These are phyloP conservation scores for Propsilocerus akamusi DNA, from an alignment of 1,140 invertebrate species.

Conservation along the genomic window DNA sequence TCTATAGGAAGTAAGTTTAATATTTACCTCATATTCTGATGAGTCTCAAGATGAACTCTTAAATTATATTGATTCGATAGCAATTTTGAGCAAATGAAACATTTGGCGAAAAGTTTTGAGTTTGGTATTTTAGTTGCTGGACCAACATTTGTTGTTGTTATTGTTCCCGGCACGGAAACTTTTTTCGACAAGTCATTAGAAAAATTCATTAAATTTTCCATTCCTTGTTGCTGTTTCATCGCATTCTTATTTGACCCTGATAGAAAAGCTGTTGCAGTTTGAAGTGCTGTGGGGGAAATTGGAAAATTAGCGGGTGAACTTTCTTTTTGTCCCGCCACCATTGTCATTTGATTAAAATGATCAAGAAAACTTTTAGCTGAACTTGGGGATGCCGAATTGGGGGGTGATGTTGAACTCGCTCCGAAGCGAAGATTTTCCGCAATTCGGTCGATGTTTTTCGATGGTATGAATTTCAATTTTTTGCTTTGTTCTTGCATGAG, in stretches of 20 bases:
- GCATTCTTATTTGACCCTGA: no score
- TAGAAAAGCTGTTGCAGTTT: no score
- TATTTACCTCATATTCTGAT: conserved; percentile 53
- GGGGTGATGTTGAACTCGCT: not conserved
- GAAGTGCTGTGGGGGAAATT: not conserved
- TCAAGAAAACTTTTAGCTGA: not conserved
- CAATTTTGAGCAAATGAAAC: conserved; percentile 68
- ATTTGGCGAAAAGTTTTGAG: conserved; percentile 39
- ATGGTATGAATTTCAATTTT: conserved; percentile 13
- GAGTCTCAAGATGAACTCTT: conserved; percentile 74
- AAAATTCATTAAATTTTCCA: not conserved
- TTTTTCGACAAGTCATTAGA: not conserved
- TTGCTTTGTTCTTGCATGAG: not conserved
- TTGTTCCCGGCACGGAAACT: not conserved
- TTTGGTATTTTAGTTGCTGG: conserved; percentile 20
- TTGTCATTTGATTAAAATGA: not conserved
- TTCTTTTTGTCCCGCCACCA: no score
- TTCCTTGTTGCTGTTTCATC: not conserved
- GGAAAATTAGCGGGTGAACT: not conserved
- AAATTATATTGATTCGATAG: conserved; percentile 80
- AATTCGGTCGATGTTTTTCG: conserved; percentile 20
- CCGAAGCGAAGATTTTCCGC: conserved; percentile 12
- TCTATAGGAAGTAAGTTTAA: not conserved
- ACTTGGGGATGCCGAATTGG: not conserved
- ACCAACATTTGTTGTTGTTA: not conserved